Base-by-base conservation (phyloP, 2,113 vertebrate genomes). In the Chelonoidis abingdonii region DNA sequence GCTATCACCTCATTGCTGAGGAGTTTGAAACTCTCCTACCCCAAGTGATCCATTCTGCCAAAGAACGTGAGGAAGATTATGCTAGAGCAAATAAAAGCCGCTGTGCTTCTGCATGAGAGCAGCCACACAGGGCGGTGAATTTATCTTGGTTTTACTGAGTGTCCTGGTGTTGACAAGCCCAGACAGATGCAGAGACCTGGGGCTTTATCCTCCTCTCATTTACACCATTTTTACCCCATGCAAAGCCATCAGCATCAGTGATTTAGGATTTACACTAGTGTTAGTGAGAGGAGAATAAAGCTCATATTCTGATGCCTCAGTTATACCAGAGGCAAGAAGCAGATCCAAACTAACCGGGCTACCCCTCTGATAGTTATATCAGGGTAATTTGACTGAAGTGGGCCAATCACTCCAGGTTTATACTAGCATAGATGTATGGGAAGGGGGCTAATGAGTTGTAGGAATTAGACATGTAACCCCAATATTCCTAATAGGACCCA, bases 161-260 rank as follows among this genome's bases (percentile, higher is more conserved):
- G 75, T 84, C 83, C 72, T 83, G 14, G 4, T 3, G 82, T 5
- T 0, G 93, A 31, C 84, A 92, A 52, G 29, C 31, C 8, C 27
- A 35, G 78, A 29, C 29, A 80, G 88, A 95, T 95, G 87, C 78
- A 89, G 89, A 91, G 93, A 69, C 93, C 90, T 44, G 72, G 72
- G 31, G 72, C 19, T 44, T 41, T 75, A 24, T 25, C 38, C 38
- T 41, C 22, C 69, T 75, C 72, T 44, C 21, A 22, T 44, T 76
- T 25, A 76, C 11, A 44, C 38, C 38, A 76, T 4, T 41, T 76
- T 76, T 76, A 75, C 22, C 38, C 21, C 72, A 38, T 75, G 38
- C 21, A 24, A 44, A 10, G 25, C 9, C 38, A 38, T 22, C 10
- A 4, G 16, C 62, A 65, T 65, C 35, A 9, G 62, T 8, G 31